Percentiles rank a stretch among this genome's conserved stretches.
These are phyloP conservation scores for Pygmarrhopalites habei DNA, from an alignment of 1,140 invertebrate genomes.

Conservation along the genomic window DNA sequence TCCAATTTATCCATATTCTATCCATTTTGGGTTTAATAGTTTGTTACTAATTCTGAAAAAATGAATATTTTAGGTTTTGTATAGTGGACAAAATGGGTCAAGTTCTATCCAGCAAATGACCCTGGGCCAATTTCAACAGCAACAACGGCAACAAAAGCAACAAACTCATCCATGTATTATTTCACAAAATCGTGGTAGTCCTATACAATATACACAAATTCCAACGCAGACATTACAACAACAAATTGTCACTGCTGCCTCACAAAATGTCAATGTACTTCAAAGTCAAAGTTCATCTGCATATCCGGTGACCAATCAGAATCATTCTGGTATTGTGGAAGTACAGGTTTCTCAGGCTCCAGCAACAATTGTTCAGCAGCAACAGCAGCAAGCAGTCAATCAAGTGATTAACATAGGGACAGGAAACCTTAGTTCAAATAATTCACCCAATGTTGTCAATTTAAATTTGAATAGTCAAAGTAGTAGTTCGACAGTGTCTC, in stretches of 20 bases:
- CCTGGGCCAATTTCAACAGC: slow-evolving; percentile 10
- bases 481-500: slow-evolving; percentile 11
- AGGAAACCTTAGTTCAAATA: neutral
- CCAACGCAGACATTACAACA: slow-evolving; percentile 7
- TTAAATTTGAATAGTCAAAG: slow-evolving; percentile 34
- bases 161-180: slow-evolving; percentile 12
- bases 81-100: slow-evolving; percentile 23
- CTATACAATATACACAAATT: slow-evolving; percentile 10
- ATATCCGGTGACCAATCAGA: slow-evolving; percentile 16
- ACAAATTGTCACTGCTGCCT: neutral
- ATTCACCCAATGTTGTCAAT: slow-evolving; percentile 16
- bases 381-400: slow-evolving; percentile 20
- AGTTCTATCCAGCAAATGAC: slow-evolving; percentile 11
- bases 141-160: slow-evolving; percentile 20
- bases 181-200: slow-evolving; percentile 7
- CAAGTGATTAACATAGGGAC: slow-evolving; percentile 20
- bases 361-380: too few species aligned
- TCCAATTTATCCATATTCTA: too few species aligned
- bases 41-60: slow-evolving; percentile 2
- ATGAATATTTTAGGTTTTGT: slow-evolving; percentile 25
- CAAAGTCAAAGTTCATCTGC: neutral
- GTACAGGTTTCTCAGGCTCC: slow-evolving; percentile 27
- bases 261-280: slow-evolving; percentile 7
- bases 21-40: neutral
- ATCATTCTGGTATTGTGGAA: slow-evolving; percentile 18